phyloP scores from a whole-genome alignment of 1,140 invertebrate species.

The Ips nitidus region DNA sequence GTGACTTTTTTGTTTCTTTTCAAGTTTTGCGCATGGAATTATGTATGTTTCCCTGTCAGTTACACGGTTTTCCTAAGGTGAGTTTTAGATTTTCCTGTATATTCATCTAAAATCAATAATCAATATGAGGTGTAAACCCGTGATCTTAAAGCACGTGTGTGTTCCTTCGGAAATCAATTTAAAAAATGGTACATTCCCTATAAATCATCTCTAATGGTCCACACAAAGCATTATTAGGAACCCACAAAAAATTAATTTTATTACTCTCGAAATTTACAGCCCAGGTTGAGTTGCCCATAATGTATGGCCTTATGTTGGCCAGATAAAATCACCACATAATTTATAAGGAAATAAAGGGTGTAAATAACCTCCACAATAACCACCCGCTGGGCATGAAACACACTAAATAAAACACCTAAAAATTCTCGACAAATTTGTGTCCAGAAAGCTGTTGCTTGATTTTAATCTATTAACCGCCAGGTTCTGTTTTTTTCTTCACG shows the following conservation, averaged over 20 bases:
- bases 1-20: too few relatives aligned
- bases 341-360: conserved; percentile 47
- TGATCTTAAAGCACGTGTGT: too few relatives aligned
- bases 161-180: too few relatives aligned
- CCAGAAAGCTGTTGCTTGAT: conserved; percentile 30
- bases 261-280: conserved; percentile 29
- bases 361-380: conserved; percentile 48
- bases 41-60: too few relatives aligned
- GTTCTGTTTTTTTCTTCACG: conserved; percentile 28
- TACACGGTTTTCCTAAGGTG: too few relatives aligned
- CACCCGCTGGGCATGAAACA: conserved; percentile 39
- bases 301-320: conserved; percentile 33
- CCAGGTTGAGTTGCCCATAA: conserved; percentile 16
- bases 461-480: conserved; percentile 35
- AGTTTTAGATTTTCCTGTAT: too few relatives aligned
- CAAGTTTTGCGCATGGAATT: too few relatives aligned
- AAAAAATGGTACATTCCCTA: neutral
- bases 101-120: too few relatives aligned
- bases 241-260: conserved; percentile 31
- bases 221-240: conserved; percentile 18
- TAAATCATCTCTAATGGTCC: conserved; percentile 32
- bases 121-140: too few relatives aligned
- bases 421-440: conserved; percentile 47
- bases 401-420: conserved; percentile 43
- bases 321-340: conserved; percentile 46